Percentiles rank a stretch among this genome's conserved stretches.
phyloP scores from a whole-genome alignment of 2,113 vertebrate species.

The Periophthalmodon schlosseri region DNA sequence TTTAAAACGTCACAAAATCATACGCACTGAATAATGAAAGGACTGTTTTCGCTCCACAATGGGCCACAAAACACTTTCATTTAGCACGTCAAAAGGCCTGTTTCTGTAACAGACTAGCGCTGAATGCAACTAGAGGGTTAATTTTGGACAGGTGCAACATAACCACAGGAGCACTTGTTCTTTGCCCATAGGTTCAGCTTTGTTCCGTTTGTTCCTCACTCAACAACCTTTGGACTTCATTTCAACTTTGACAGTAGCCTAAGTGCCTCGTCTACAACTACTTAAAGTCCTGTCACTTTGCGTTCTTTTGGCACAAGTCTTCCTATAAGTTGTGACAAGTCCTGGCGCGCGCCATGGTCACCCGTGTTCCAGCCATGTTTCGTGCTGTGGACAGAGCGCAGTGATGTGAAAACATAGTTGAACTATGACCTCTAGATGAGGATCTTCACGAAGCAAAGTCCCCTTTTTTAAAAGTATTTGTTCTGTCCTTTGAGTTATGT shows the following conservation, averaged over 20 bases:
- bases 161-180: slow-evolving; percentile 53
- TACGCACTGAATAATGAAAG: neutral
- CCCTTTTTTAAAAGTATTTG: neutral
- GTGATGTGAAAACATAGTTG: slow-evolving; percentile 29
- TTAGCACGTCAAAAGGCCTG: neutral
- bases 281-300: slow-evolving; percentile 9
- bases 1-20: neutral
- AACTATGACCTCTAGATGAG: slow-evolving; percentile 42
- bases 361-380: slow-evolving; percentile 16
- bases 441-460: slow-evolving; percentile 15
- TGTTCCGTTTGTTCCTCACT: slow-evolving; percentile 42
- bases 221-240: slow-evolving; percentile 66
- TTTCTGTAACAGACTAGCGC: neutral
- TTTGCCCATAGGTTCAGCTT: slow-evolving; percentile 32
- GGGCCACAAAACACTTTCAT: slow-evolving; percentile 2
- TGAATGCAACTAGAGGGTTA: slow-evolving; percentile 16
- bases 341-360: slow-evolving; percentile 23
- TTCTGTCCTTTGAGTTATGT: neutral
- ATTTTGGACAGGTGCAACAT: slow-evolving; percentile 64
- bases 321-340: slow-evolving; percentile 26
- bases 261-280: slow-evolving; percentile 12
- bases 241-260: slow-evolving; percentile 37
- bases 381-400: slow-evolving; percentile 22
- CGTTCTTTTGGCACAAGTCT: slow-evolving; percentile 14
- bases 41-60: slow-evolving; percentile 12